Conservation (phyloP, 2,797 vertebrate genomes). For the Threskiornis aethiopicus region DNA sequence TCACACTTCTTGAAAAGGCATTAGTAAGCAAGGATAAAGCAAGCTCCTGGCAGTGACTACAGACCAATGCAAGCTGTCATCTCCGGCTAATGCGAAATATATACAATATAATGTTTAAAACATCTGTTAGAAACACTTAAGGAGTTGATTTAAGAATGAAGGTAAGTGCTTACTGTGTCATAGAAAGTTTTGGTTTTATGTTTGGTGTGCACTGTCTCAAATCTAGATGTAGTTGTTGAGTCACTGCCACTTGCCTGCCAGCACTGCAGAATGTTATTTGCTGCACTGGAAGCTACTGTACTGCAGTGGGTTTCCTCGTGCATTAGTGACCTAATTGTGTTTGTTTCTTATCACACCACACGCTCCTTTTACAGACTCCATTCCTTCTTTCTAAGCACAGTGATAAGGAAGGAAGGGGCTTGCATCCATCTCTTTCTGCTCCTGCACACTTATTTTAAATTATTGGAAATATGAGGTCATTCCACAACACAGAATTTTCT, state of each 20-base stretch:
- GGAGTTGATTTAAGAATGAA: not conserved
- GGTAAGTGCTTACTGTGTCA: not conserved
- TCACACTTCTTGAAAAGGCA: not conserved
- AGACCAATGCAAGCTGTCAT: not conserved
- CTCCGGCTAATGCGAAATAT: not conserved
- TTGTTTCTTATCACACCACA: not conserved
- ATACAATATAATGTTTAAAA: not conserved
- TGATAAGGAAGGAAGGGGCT: not conserved
- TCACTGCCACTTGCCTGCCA: slow-evolving; percentile 46
- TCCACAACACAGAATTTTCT: not conserved
- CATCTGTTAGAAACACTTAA: not conserved
- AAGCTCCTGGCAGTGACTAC: not conserved
- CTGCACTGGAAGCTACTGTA: not conserved
- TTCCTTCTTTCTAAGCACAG: not conserved
- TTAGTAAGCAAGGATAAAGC: not conserved
- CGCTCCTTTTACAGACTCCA: not conserved
- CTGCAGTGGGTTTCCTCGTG: not conserved
- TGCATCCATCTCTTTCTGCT: not conserved
- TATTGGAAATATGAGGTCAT: not conserved
- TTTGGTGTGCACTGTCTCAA: not conserved
- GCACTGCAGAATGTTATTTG: slow-evolving; percentile 23
- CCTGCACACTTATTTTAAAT: not conserved
- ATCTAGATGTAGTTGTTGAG: slow-evolving; percentile 34
- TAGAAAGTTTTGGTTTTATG: not conserved
- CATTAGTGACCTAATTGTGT: not conserved